Base-by-base conservation (phyloP, 2,888 invertebrate species). In the Heterodera filipjevi region DNA sequence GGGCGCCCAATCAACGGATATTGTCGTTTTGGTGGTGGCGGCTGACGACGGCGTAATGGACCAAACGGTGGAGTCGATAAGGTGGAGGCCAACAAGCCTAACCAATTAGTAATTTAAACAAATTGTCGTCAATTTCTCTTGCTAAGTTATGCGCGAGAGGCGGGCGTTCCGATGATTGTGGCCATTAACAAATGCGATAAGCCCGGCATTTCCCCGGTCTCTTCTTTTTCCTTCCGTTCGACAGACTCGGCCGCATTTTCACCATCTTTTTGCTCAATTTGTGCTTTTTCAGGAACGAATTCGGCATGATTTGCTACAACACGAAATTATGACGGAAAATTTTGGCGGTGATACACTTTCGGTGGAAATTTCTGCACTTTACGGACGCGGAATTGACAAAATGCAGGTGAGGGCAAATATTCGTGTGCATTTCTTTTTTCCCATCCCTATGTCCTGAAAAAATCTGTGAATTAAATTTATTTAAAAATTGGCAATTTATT, bases 151-250 rank as follows among this genome's bases (percentile, higher is more conserved):
- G 96, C 96, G 0, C 81, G 80, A 70, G 83, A 85, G 35, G 87
- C 89, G 92, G 81, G 92, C 93, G 95, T 97, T 85, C 95, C 96
- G 0, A 93, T 99, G 53, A 93, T 99, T 87, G 95, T 99, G 84
- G 99, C 98, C 53, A 93, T 99, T 84, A 99, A 99, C 91, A 99
- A 99, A 92, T 95, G 96, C 87, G 99, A 99, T 92, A 95, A 95
- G 89, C 93, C 94, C 80, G 93, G 93, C 89, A 94, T 94, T 81
- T 93, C 97, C 92, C 92, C 96, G 90, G 95, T 95, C n/a, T 19
- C n/a, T n/a, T n/a, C n/a, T n/a, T n/a, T n/a, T n/a, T n/a, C 22
- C 27, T 5, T 59, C 27, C 27, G 27, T 1, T 59, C 27, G 8
- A n/a, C n/a, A n/a, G n/a, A n/a, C n/a, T n/a, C n/a, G n/a, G n/a